Base-by-base conservation (phyloP, 92 coral and sea anemone genomes). In the Actinostola sp. region DNA sequence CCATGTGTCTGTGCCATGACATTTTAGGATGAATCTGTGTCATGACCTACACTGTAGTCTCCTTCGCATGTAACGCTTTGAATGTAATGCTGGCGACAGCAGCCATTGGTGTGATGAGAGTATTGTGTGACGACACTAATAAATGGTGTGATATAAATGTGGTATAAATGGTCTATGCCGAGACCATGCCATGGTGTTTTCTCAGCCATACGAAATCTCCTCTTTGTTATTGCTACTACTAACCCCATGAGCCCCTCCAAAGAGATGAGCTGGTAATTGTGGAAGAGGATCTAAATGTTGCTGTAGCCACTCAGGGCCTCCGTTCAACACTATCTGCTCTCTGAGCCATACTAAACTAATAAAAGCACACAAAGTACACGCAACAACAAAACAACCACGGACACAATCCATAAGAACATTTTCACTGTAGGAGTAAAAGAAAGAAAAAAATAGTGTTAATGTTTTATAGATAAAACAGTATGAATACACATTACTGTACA, bases 311-410 rank as follows among this genome's bases (percentile, higher is more conserved):
- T 86, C 97, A n/a, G 98, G 98, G 2, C 98, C 98, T 50, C 98
- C 98, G 72, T 91, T 93, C 66, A 86, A 82, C 8, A 93, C 89
- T 35, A 93, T 93, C 83, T 93, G 98, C 36, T 93, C 98, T 50
- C 98, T 78, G 16, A 93, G 76, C 98, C 98, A 93, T 36, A 93
- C 98, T 34, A 93, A 81, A 80, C 98, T 93, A 61, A 93, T 90
- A 70, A 93, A 93, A 8, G 98, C 98, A 80, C 98, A 93, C 49
- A 93, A 70, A 19, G 98, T 93, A 79, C 98, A 93, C n/a, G 98
- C 98, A 61, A 93, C 98, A n/a, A 93, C 98, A 88, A 93, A 93
- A 82, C 98, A 90, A 17, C 98, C 98, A 74, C 91, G 87, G 67
- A 93, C 76, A 74, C 98, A 93, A 84, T 93, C 98, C 50, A 92